These are phyloP conservation scores for Etheostoma nigrum DNA, from an alignment of 2,797 vertebrate species.

Conservation along the genomic window DNA sequence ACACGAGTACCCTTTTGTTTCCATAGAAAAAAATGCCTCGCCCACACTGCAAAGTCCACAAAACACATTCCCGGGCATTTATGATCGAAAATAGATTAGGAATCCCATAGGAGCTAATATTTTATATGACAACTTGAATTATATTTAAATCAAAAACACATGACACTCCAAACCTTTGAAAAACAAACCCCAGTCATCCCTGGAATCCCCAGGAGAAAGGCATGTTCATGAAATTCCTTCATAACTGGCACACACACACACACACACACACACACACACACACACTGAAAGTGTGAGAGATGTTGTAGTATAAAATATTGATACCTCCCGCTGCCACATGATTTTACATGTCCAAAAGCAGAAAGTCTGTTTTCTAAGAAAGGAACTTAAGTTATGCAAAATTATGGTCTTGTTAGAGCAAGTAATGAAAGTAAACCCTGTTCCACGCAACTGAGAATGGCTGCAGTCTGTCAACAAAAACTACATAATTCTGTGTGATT, in stretches of 20 bases:
- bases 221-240: slow-evolving; percentile 82
- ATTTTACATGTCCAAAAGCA: slow-evolving; percentile 78
- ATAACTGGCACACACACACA: slow-evolving; percentile 74
- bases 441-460: slow-evolving; percentile 39
- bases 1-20: slow-evolving; percentile 71
- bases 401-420: slow-evolving; percentile 76
- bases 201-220: slow-evolving; percentile 83
- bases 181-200: slow-evolving; percentile 82
- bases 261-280: slow-evolving; percentile 37
- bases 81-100: slow-evolving; percentile 78
- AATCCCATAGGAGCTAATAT: slow-evolving; percentile 82
- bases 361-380: slow-evolving; percentile 61
- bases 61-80: slow-evolving; percentile 79
- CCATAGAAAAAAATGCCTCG: slow-evolving; percentile 54
- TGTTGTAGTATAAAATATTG: slow-evolving; percentile 78
- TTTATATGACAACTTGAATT: slow-evolving; percentile 81
- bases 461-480: slow-evolving; percentile 55
- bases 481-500: slow-evolving; percentile 51
- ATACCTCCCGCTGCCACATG: slow-evolving; percentile 77
- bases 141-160: slow-evolving; percentile 85
- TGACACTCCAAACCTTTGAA: slow-evolving; percentile 79
- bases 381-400: slow-evolving; percentile 66
- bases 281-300: slow-evolving; percentile 45
- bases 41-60: slow-evolving; percentile 60
- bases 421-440: slow-evolving; percentile 66